Evolutionary conservation across 2,113 vertebrate genomes (phyloP).

Genomic region (Oophaga pumilio): DNA sequence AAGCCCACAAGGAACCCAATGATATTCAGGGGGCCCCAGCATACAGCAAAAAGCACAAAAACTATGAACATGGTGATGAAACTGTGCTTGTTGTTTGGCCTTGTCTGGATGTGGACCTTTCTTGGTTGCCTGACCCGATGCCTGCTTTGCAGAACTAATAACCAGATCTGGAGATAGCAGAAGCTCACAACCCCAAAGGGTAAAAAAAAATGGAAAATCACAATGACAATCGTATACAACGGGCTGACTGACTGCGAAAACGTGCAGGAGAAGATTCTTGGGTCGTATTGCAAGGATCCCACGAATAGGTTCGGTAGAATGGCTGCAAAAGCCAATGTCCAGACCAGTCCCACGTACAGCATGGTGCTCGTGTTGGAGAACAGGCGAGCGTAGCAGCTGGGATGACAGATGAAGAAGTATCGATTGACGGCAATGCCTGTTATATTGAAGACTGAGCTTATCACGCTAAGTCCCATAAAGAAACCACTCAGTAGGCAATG

Average conservation of each 20-base stretch:
- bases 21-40: slow-evolving; percentile 81
- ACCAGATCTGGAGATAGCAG: slow-evolving; percentile 83
- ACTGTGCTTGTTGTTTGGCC: slow-evolving; percentile 78
- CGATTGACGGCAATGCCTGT: slow-evolving; percentile 81
- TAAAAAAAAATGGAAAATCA: slow-evolving; percentile 80
- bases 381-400: slow-evolving; percentile 75
- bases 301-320: slow-evolving; percentile 80
- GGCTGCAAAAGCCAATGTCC: slow-evolving; percentile 76
- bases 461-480: slow-evolving; percentile 82
- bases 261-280: slow-evolving; percentile 80
- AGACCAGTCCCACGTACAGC: slow-evolving; percentile 77
- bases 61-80: slow-evolving; percentile 85
- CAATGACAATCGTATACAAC: slow-evolving; percentile 77
- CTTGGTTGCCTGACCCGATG: slow-evolving; percentile 74
- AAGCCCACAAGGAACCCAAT: slow-evolving; percentile 79
- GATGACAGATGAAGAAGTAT: slow-evolving; percentile 85
- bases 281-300: slow-evolving; percentile 80
- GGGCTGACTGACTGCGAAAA: slow-evolving; percentile 81
- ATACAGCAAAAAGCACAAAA: slow-evolving; percentile 81
- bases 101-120: slow-evolving; percentile 69
- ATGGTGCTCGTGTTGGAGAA: slow-evolving; percentile 78
- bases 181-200: slow-evolving; percentile 79
- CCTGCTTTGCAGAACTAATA: slow-evolving; percentile 75
- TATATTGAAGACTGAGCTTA: slow-evolving; percentile 84
- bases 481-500: slow-evolving; percentile 84